Evolutionary conservation across 2,797 vertebrate genomes (phyloP).

Genomic region (Botia almorhae): DNA sequence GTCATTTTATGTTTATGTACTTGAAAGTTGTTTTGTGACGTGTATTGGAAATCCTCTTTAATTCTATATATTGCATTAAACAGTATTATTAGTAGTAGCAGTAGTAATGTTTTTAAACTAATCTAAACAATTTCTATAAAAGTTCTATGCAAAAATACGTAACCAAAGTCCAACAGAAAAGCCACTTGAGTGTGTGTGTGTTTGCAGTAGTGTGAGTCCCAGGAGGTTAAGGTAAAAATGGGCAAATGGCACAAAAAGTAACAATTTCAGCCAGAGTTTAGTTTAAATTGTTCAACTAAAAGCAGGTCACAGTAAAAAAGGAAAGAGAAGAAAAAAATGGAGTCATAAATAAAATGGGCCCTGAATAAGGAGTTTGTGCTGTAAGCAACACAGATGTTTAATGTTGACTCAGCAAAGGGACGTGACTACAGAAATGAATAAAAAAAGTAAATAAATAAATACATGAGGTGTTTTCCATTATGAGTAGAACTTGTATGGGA

Average conservation of each 20-base stretch:
- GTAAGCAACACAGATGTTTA: slow-evolving; percentile 21
- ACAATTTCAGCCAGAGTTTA: background rate
- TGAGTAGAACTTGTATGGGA: slow-evolving; percentile 21
- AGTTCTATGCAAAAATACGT: too few species aligned
- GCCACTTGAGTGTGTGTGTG: background rate
- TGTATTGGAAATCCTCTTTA: too few species aligned
- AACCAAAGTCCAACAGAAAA: background rate
- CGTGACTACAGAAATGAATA: background rate
- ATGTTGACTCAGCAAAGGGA: slow-evolving; percentile 20
- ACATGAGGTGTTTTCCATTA: slow-evolving; percentile 41
- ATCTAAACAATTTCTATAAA: too few species aligned
- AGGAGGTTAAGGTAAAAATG: background rate
- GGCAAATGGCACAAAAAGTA: background rate
- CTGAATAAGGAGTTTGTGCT: background rate
- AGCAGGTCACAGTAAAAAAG: slow-evolving; percentile 6
- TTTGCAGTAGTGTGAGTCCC: background rate
- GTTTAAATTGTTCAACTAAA: background rate
- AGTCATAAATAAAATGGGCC: background rate
- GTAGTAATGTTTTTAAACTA: too few species aligned
- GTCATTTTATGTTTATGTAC: too few species aligned
- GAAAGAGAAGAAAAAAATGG: background rate
- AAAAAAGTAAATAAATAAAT: slow-evolving; percentile 28
- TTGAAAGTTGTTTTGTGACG: too few species aligned
- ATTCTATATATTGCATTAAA: too few species aligned
- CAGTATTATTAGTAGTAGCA: too few species aligned